Percentiles rank a stretch among this genome's conserved stretches.
Evolutionary conservation across 2,797 vertebrate genomes (phyloP).

Genomic region (Tolypeutes matacus): DNA sequence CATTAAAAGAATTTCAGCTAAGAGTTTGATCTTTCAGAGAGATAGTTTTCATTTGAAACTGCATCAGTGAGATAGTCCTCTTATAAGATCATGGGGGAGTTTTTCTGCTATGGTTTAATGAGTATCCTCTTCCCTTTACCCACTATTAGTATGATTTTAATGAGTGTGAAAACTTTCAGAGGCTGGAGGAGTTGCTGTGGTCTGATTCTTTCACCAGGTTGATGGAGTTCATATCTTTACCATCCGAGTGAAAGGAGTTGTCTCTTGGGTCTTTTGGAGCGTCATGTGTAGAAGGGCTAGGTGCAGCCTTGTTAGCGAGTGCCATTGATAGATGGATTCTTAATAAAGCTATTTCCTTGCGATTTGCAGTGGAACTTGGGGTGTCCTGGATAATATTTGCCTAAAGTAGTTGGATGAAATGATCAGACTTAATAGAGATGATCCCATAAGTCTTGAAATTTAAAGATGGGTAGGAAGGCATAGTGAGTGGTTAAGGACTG

Average conservation of each 20-base stretch:
- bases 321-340: background rate
- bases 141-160: background rate
- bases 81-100: background rate
- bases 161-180: background rate
- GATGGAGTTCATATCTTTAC: background rate
- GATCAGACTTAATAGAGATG: background rate
- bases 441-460: slow-evolving; percentile 32
- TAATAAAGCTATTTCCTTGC: slow-evolving; percentile 7
- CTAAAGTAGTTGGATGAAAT: background rate
- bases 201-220: background rate
- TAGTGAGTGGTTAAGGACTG: background rate
- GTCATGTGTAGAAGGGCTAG: background rate
- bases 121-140: background rate
- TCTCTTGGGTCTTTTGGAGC: background rate
- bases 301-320: background rate
- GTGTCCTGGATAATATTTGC: background rate
- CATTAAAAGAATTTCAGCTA: background rate
- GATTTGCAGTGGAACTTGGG: background rate
- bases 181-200: background rate
- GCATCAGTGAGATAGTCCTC: background rate
- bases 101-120: slow-evolving; percentile 34
- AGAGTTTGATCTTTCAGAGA: background rate
- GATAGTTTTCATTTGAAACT: background rate
- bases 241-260: background rate
- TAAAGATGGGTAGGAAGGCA: background rate